phyloP scores from a whole-genome alignment of 2,113 vertebrate genomes.

The Ophiodon elongatus region DNA sequence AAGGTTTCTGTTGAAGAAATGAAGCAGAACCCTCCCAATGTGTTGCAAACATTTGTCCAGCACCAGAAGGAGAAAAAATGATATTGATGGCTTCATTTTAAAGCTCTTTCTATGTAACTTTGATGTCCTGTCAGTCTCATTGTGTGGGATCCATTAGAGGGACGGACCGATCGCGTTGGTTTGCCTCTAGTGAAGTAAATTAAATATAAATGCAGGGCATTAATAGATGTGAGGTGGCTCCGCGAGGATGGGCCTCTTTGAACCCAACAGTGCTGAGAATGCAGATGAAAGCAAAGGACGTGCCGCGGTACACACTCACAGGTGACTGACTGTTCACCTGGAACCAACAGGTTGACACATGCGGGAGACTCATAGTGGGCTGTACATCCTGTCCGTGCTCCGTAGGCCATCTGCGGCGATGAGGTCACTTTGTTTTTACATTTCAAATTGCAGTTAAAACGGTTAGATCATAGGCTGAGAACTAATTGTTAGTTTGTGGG shows the following conservation, averaged over 20 bases:
- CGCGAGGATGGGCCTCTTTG: slow-evolving; percentile 35
- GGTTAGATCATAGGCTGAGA: background rate
- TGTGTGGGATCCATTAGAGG: slow-evolving; percentile 65
- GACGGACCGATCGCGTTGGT: slow-evolving; percentile 45
- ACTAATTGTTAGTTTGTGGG: background rate
- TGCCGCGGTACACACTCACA: background rate
- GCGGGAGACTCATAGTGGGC: background rate
- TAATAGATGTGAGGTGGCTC: slow-evolving; percentile 56
- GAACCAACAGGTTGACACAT: slow-evolving; percentile 12
- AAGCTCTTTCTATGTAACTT: slow-evolving; percentile 57
- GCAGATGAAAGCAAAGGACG: slow-evolving; percentile 35
- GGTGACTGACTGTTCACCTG: slow-evolving; percentile 35
- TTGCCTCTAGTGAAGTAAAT: slow-evolving; percentile 58
- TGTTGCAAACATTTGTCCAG: slow-evolving; percentile 27
- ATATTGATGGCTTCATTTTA: slow-evolving; percentile 62
- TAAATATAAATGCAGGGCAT: slow-evolving; percentile 59
- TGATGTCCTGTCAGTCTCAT: slow-evolving; percentile 61
- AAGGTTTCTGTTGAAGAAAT: background rate
- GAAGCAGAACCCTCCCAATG: background rate
- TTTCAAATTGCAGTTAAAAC: background rate
- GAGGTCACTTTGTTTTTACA: slow-evolving; percentile 6
- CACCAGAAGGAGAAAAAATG: slow-evolving; percentile 1
- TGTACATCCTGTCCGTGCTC: background rate
- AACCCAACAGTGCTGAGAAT: slow-evolving; percentile 23
- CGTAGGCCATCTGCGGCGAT: background rate